Percentiles rank a stretch among this genome's conserved stretches.
phyloP scores from a whole-genome alignment of 1,140 invertebrate genomes.

The Battus philenor region DNA sequence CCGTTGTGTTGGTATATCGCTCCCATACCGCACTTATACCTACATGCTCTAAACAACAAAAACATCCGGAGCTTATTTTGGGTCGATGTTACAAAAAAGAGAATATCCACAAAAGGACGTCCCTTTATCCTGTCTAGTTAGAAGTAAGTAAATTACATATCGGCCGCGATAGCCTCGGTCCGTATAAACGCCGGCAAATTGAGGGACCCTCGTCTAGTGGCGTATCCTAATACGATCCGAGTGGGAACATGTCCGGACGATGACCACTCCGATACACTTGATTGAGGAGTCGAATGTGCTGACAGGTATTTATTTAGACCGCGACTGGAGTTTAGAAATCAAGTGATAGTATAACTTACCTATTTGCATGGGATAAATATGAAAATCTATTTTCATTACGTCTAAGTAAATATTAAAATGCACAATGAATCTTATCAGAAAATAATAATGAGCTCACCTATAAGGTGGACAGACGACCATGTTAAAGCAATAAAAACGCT shows the following conservation, averaged over 20 bases:
- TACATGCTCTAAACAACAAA: too few species aligned
- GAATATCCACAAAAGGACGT: slow-evolving; percentile 18
- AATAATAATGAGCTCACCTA: too few species aligned
- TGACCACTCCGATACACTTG: slow-evolving; percentile 26
- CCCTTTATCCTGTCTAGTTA: slow-evolving; percentile 27
- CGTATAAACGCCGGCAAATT: slow-evolving; percentile 47
- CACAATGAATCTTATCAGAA: too few species aligned
- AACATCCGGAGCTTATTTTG: background rate
- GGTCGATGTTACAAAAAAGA: slow-evolving; percentile 10
- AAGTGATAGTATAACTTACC: too few species aligned
- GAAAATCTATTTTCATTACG: too few species aligned
- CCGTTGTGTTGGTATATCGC: too few species aligned
- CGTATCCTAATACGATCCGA: slow-evolving; percentile 30
- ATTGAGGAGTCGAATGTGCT: slow-evolving; percentile 26
- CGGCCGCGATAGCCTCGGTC: slow-evolving; percentile 21
- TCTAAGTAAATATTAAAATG: too few species aligned
- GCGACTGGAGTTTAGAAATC: too few species aligned
- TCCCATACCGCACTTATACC: too few species aligned
- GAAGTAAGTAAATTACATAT: slow-evolving; percentile 42
- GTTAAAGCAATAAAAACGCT: too few species aligned
- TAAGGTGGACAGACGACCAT: too few species aligned
- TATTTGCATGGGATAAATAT: too few species aligned
- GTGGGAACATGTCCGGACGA: slow-evolving; percentile 30
- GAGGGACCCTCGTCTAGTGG: slow-evolving; percentile 37
- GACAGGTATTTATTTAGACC: slow-evolving; percentile 16